These are phyloP conservation scores for Dendrocincla fuliginosa DNA, from an alignment of 2,797 vertebrate genomes.

Conservation along the genomic window DNA sequence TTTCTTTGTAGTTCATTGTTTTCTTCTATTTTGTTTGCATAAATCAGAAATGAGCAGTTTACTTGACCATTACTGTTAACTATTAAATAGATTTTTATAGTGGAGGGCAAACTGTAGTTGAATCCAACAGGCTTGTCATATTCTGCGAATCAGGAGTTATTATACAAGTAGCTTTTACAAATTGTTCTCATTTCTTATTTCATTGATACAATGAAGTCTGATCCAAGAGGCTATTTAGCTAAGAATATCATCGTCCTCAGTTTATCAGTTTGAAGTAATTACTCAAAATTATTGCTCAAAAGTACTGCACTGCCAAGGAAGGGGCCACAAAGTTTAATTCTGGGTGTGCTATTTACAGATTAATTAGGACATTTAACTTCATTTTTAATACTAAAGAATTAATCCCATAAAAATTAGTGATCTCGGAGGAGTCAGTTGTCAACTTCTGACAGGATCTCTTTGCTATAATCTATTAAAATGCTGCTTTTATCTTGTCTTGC, in stretches of 20 bases:
- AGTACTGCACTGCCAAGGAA: constrained; percentile 67
- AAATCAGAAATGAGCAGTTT: not conserved
- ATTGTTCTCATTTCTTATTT: not conserved
- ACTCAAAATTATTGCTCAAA: constrained; percentile 77
- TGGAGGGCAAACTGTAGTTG: not conserved
- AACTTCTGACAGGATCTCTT: constrained; percentile 89
- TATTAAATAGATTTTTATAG: not conserved
- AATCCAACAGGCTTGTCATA: not conserved
- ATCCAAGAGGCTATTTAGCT: constrained; percentile 59
- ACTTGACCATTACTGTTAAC: not conserved
- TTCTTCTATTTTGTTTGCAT: not conserved
- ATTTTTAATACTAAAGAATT: constrained; percentile 93
- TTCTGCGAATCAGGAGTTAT: not conserved
- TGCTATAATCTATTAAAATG: constrained; percentile 96
- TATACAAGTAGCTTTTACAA: not conserved
- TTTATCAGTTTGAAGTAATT: constrained; percentile 85
- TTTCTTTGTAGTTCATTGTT: not conserved
- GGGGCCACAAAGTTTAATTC: constrained; percentile 82
- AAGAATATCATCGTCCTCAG: constrained; percentile 71
- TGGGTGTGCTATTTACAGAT: constrained; percentile 86
- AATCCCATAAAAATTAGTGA: constrained; percentile 92
- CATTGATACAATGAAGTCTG: not conserved
- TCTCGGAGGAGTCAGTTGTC: constrained; percentile 91
- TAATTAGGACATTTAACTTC: constrained; percentile 96
- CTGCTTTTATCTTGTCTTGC: constrained; percentile 95